Percentiles rank a stretch among this genome's conserved stretches.
Evolutionary conservation across 1,140 invertebrate genomes (phyloP).

Genomic region (Cotesia chilonis): DNA sequence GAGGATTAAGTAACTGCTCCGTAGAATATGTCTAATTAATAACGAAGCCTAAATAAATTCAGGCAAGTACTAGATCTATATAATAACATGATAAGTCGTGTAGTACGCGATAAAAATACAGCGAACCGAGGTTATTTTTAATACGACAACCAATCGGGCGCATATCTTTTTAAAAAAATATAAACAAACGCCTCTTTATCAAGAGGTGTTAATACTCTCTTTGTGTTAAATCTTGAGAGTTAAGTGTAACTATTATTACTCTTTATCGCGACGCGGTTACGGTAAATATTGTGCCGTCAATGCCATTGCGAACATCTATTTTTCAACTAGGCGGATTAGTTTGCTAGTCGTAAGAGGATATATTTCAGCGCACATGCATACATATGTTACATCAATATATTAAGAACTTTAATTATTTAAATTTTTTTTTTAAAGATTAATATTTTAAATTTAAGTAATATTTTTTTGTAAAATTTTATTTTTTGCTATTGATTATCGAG

Average conservation of each 20-base stretch:
- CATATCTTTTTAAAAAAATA: slow-evolving; percentile 33
- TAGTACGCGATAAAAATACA: slow-evolving; percentile 36
- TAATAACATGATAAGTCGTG: slow-evolving; percentile 22
- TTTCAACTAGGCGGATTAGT: slow-evolving; percentile 33
- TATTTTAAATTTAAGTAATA: no score
- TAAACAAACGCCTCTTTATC: not conserved
- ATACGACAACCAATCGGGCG: slow-evolving; percentile 67
- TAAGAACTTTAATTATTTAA: not conserved
- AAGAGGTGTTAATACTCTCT: slow-evolving; percentile 13
- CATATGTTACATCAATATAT: slow-evolving; percentile 14
- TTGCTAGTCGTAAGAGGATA: slow-evolving; percentile 33
- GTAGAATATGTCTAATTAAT: slow-evolving; percentile 22
- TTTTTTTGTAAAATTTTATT: no score
- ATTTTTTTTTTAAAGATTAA: no score
- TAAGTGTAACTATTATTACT: not conserved
- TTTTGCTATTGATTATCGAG: no score
- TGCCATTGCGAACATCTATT: slow-evolving; percentile 25
- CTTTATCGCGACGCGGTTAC: slow-evolving; percentile 1
- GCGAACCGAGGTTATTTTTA: slow-evolving; percentile 67
- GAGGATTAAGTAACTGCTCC: not conserved
- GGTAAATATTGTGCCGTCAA: not conserved
- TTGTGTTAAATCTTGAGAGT: not conserved
- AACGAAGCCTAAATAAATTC: slow-evolving; percentile 13
- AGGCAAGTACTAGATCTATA: slow-evolving; percentile 8
- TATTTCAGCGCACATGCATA: slow-evolving; percentile 37